Base-by-base conservation (phyloP, 2,797 vertebrate genomes). In the Characodon lateralis region DNA sequence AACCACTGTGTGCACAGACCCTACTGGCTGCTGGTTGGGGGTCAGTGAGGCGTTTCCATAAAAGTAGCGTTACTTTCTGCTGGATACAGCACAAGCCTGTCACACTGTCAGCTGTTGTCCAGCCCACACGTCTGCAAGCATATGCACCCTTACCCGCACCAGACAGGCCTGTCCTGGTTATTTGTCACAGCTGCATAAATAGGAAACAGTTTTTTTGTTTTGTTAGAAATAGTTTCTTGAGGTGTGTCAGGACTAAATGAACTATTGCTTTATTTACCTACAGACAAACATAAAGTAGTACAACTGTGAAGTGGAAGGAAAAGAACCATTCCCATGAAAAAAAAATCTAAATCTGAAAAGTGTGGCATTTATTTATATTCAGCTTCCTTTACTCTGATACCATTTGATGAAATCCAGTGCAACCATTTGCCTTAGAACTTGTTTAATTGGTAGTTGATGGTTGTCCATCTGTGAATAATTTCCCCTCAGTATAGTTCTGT, bases 1-100 rank as follows among this genome's bases (percentile, higher is more conserved):
- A 83, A 88, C 84, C 76, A 80, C 83, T 77, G 73, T 70, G 63
- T 80, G 69, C 92, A 81, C 80, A 89, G 86, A 88, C 92, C 90
- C 92, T 89, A 95, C 93, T 93, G 95, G 94, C 93, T 92, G 83
- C 83, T 89, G 89, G 89, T 91, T 89, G 88, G 88, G 86, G 80
- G 89, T 87, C 88, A 79, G 84, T 91, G 89, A 87, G 91, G 91
- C 88, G 91, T 96, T 97, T 97, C 97, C 96, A 97, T 97, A 97
- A 98, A 98, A 98, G 97, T 97, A 96, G 93, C 93, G 95, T 94
- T 95, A 95, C 95, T 95, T 96, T 95, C 94, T 85, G 94, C 93
- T 93, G 91, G 94, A 93, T 89, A 93, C 97, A 96, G 89, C 86
- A 89, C 96, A 94, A 93, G 95, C 95, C 95, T 95, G 87, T 92